Percentiles rank a stretch among this genome's conserved stretches.
Evolutionary conservation across 2,888 invertebrate species (phyloP).

Genomic region (Drosophila neutralis): DNA sequence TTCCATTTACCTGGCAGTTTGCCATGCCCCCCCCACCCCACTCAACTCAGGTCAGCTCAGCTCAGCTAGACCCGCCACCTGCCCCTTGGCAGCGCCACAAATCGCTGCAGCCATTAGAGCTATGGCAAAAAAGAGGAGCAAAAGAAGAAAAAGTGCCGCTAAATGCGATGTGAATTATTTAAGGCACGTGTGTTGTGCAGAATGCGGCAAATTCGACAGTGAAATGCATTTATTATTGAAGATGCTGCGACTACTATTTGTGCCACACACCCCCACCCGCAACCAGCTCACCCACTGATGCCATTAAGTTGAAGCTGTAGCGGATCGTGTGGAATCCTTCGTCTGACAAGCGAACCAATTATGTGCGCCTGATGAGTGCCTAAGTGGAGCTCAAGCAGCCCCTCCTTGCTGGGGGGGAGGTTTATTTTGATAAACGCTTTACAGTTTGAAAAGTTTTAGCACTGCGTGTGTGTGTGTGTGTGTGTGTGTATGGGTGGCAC

Average conservation of each 20-base stretch:
- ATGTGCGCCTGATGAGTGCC: constrained; percentile 65
- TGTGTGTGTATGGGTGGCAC: constrained; percentile 55
- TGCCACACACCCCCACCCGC: neutral
- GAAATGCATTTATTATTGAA: constrained; percentile 81
- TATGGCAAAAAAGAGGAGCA: constrained; percentile 49
- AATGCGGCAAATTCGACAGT: constrained; percentile 82
- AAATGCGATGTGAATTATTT: constrained; percentile 80
- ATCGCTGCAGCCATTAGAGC: constrained; percentile 74
- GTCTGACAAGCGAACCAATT: constrained; percentile 71
- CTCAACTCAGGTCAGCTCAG: neutral
- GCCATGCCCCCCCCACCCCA: constrained; percentile 46
- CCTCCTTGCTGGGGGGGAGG: neutral
- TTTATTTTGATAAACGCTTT: constrained; percentile 76
- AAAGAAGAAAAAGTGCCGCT: constrained; percentile 45
- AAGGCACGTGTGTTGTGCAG: constrained; percentile 80
- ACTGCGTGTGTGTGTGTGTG: constrained; percentile 14
- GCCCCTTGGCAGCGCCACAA: constrained; percentile 38
- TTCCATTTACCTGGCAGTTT: constrained; percentile 76
- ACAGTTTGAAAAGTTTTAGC: constrained; percentile 70
- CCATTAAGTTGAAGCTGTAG: constrained; percentile 4
- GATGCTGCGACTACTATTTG: constrained; percentile 45
- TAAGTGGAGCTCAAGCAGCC: constrained; percentile 2
- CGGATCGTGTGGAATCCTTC: constrained; percentile 57
- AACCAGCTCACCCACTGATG: neutral
- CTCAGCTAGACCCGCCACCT: neutral